Evolutionary conservation across 2,797 vertebrate species (phyloP), one percentile per base, ranked within the genome.

Genomic region (Garrulus glandarius): DNA sequence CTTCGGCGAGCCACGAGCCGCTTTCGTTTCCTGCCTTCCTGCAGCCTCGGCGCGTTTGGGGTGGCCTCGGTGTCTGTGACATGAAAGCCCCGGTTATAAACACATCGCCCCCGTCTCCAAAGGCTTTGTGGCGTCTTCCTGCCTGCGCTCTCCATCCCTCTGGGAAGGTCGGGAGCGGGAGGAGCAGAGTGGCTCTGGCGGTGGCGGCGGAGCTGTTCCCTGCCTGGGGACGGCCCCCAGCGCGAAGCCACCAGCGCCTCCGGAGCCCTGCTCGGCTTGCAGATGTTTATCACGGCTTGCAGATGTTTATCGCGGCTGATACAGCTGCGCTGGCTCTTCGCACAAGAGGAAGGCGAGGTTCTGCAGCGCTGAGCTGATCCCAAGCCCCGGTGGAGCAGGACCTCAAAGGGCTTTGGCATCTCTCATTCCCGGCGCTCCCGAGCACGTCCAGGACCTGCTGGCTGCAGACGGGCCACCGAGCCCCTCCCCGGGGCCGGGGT

Each of bases 1-100:
- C 70, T 86, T 50, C 34, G 64, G 80, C 20, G 30, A 55, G 81
- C 27, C 20, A 4, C 26, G 1, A 13, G 22, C 63, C 2, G 7
- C 63, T 96, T 92, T 96, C 70, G 0, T 60, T 97, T 97, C 97
- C 97, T 95, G 94, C 92, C 84, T n/a, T 77, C 79, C 86, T 41
- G 93, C 77, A 82, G 84, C 15, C 95, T 88, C 39, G 27, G 39
- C 50, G 2, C n/a, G 61, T 46, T 91, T 67, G 50, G 15, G 34
- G 87, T 57, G 74, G 78, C 47, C 76, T 94, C 80, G 18, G 64
- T 9, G 27, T 10, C 20, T 43, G 80, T 8, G 36, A 49, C 57
- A 37, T 8, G 46, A 60, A 34, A 71, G 43, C 37, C 80, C 24
- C 2, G 15, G 56, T 47, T 69, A 32, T 34, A 63, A 80, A 93